Evolutionary conservation across 2,113 vertebrate species (phyloP).

Genomic region (Coptodon rendalli): DNA sequence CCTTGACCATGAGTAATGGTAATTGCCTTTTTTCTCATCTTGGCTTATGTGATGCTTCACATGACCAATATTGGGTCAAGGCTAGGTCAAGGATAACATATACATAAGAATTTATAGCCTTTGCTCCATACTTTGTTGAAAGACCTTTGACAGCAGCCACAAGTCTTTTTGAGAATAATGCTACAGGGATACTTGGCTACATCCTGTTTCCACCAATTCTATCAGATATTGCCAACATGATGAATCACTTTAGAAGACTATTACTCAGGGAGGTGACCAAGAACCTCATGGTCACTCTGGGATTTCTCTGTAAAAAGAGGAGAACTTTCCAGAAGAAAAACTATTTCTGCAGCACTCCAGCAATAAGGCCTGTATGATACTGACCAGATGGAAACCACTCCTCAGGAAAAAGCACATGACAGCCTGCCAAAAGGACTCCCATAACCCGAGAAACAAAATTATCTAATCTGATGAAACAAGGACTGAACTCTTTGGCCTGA

Average conservation of each 20-base stretch:
- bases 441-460: not conserved
- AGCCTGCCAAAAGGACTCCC: not conserved
- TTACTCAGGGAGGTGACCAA: not conserved
- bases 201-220: not conserved
- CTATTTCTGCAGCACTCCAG: not conserved
- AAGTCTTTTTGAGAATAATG: not conserved
- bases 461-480: not conserved
- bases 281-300: not conserved
- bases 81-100: not conserved
- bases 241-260: fast-evolving
- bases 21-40: not conserved
- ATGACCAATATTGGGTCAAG: not conserved
- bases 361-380: not conserved
- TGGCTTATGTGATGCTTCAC: not conserved
- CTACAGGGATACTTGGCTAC: fast-evolving
- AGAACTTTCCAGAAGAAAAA: fast-evolving
- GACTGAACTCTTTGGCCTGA: not conserved
- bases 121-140: not conserved
- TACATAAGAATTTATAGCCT: not conserved
- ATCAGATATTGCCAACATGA: not conserved
- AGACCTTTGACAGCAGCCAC: not conserved
- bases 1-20: fast-evolving
- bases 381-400: not conserved
- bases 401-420: not conserved
- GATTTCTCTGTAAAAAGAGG: not conserved